Percentiles rank a stretch among this genome's conserved stretches.
These are phyloP conservation scores for Polymixis flavicincta DNA, from an alignment of 2,888 invertebrate species.

Conservation along the genomic window DNA sequence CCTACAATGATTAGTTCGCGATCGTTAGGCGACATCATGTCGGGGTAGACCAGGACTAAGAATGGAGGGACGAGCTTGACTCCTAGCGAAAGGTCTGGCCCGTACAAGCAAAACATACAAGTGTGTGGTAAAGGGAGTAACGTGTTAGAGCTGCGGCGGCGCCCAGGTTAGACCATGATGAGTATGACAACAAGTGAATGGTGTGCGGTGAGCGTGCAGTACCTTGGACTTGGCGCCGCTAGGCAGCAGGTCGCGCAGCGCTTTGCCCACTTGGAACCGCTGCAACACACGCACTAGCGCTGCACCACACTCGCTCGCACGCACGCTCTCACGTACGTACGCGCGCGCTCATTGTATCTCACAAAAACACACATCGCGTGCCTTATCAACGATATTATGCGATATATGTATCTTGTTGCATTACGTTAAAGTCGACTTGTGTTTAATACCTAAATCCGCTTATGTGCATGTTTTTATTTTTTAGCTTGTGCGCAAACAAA, in stretches of 20 bases:
- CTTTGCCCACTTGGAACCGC: slow-evolving; percentile 80
- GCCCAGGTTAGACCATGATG: not conserved
- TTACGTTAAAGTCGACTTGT: not conserved
- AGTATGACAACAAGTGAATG: not conserved
- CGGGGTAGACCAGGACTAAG: not conserved
- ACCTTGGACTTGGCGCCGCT: slow-evolving; percentile 83
- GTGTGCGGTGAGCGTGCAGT: slow-evolving; percentile 29
- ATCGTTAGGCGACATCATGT: not conserved
- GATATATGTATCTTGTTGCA: not conserved
- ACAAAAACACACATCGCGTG: slow-evolving; percentile 25
- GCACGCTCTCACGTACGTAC: not conserved
- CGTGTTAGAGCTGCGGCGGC: not conserved
- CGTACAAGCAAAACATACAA: too few species aligned
- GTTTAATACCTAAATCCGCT: not conserved
- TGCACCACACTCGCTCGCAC: slow-evolving; percentile 58
- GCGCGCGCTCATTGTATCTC: slow-evolving; percentile 6
- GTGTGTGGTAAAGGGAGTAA: not conserved
- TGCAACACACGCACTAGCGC: slow-evolving; percentile 80
- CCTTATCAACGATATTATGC: not conserved
- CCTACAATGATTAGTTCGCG: not conserved
- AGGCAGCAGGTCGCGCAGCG: slow-evolving; percentile 84
- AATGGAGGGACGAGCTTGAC: not conserved
- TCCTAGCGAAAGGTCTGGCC: not conserved
- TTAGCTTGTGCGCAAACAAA: not conserved
- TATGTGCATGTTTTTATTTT: not conserved